A percentile compares a stretch with the other conserved stretches of the same genome.
Conservation (phyloP, 1,140 invertebrate genomes). For the Oedothorax gibbosus region DNA sequence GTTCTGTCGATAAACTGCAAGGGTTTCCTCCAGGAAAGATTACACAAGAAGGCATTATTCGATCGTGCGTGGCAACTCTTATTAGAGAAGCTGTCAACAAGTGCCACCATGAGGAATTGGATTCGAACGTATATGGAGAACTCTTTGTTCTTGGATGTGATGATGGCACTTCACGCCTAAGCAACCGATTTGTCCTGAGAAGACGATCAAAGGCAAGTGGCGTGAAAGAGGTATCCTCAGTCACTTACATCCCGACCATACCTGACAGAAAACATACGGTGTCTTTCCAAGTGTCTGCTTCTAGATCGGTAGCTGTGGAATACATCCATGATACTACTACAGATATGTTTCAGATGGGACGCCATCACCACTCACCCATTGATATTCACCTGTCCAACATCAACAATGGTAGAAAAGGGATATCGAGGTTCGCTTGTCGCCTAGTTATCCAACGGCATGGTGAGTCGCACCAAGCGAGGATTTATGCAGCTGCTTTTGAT, state of each 20-base stretch:
- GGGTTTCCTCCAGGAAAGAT: too few species aligned
- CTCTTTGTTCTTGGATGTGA: slow-evolving; percentile 37
- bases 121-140: slow-evolving; percentile 18
- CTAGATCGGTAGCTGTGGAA: slow-evolving; percentile 88
- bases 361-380: slow-evolving; percentile 96
- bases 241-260: not conserved
- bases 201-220: slow-evolving; percentile 10
- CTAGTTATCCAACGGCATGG: slow-evolving; percentile 89
- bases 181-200: not conserved
- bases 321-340: slow-evolving; percentile 93
- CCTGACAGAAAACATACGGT: not conserved
- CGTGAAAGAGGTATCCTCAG: slow-evolving; percentile 20
- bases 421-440: slow-evolving; percentile 97
- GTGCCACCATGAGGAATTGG: not conserved
- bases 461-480: slow-evolving; percentile 82
- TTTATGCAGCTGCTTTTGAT: slow-evolving; percentile 99
- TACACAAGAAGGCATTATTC: too few species aligned
- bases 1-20: too few species aligned
- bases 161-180: not conserved
- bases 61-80: too few species aligned
- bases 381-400: slow-evolving; percentile 99
- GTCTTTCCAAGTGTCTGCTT: not conserved
- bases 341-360: slow-evolving; percentile 98
- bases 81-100: too few species aligned
- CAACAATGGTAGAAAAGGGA: slow-evolving; percentile 77